Conservation (phyloP, 2,888 invertebrate genomes). For the Spisula subtruncata region DNA sequence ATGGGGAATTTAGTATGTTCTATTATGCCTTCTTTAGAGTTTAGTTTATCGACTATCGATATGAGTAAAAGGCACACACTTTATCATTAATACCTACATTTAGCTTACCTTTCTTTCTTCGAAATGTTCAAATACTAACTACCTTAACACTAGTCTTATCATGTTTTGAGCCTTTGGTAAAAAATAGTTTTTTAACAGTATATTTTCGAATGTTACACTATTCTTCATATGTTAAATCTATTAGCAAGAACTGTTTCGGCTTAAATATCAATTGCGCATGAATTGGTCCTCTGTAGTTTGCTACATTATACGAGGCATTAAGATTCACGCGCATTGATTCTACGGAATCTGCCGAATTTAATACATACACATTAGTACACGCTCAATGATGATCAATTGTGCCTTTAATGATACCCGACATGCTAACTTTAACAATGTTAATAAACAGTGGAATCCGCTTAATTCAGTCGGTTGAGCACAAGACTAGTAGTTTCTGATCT, state of each 20-base stretch:
- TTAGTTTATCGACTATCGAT: too few relatives aligned
- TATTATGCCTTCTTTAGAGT: too few relatives aligned
- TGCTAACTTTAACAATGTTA: not conserved
- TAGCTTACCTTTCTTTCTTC: too few relatives aligned
- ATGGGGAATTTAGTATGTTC: too few relatives aligned
- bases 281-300: not conserved
- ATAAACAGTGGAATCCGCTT: not conserved
- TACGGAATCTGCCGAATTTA: not conserved
- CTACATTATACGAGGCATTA: not conserved
- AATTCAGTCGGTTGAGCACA: too few relatives aligned
- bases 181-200: not conserved
- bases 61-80: too few relatives aligned
- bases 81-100: too few relatives aligned
- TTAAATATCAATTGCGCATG: not conserved
- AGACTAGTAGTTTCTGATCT: too few relatives aligned
- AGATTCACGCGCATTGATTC: not conserved
- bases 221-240: not conserved
- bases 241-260: not conserved
- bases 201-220: not conserved
- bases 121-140: too few relatives aligned
- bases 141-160: not conserved
- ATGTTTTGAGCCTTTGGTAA: not conserved
- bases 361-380: not conserved
- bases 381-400: constrained; percentile 17
- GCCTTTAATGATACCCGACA: not conserved